Evolutionary conservation across 2,113 vertebrate genomes (phyloP), one percentile per base, ranked within the genome.

Genomic region (Urocitellus parryii): DNA sequence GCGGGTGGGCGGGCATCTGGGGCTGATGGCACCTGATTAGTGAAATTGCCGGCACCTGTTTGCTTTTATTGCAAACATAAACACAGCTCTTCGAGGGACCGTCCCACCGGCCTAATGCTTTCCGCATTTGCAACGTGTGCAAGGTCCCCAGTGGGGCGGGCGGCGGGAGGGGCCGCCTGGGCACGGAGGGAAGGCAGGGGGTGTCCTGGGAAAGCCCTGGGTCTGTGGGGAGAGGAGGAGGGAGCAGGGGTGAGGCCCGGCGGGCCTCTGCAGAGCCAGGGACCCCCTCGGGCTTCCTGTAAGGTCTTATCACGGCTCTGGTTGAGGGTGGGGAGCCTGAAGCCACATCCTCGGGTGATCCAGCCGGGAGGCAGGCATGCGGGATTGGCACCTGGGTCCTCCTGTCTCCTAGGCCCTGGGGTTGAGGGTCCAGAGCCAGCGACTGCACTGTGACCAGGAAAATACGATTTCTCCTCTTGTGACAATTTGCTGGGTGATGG

Each of bases 21-120:
- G 84, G 48, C 94, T 74, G 88, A 91, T 73, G 90, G 90, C 73
- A 92, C 97, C 96, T 95, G 97, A 95, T 97, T 95, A 96, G 97
- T 61, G 92, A 79, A 97, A 98, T 98, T 96, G 96, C 96, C 97
- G 97, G 91, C 96, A 98, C 97, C 97, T 98, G 98, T 89, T 96
- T 82, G 2, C 51, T 97, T 97, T 97, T 90, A 94, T 68, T 90
- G 93, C 97, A 90, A 96, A 97, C 94, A 84, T 97, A 97, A 98
- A 98, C 97, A 96, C 0, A 73, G 72, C 39, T 51, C 48, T 4
- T 10, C 51, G 12, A 13, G 42, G 42, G 42, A 45, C 42, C 42
- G 6, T 16, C 51, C 51, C 13, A 13, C 13, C 0, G 14, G 51
- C 58, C 93, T 87, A 8, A 96, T 42, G 92, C 25, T 11, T 73